Conservation (phyloP, 2,797 vertebrate species). For the Fistularia commersonii region DNA sequence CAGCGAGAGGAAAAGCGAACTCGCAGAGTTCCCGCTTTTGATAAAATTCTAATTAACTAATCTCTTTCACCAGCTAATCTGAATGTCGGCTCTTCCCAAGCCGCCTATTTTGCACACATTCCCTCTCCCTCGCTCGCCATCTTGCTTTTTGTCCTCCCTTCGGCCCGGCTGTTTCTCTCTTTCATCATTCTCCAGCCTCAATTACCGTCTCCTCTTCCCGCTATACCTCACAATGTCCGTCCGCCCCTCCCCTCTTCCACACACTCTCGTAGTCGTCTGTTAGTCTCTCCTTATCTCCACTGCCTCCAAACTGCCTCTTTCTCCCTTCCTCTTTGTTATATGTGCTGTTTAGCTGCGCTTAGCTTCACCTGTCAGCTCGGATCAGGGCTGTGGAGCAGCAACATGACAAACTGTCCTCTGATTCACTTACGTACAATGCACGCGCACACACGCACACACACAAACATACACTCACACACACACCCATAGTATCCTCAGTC, state of each 20-base stretch:
- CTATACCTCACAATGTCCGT: not conserved
- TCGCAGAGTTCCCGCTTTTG: conserved; percentile 37
- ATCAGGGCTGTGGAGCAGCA: conserved; percentile 71
- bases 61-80: conserved; percentile 50
- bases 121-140: conserved; percentile 4
- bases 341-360: conserved; percentile 73
- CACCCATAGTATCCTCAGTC: conserved; percentile 46
- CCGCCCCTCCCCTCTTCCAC: not conserved
- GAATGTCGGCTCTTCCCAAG: conserved; percentile 19
- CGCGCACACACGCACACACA: conserved; percentile 13
- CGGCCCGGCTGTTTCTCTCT: conserved; percentile 26
- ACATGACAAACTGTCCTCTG: conserved; percentile 76
- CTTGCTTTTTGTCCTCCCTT: conserved; percentile 6
- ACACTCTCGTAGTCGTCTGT: not conserved
- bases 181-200: conserved; percentile 29
- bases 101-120: conserved; percentile 23
- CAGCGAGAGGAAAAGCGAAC: conserved; percentile 42
- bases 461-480: conserved; percentile 11
- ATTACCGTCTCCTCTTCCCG: not conserved
- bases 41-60: conserved; percentile 61
- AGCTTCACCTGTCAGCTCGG: conserved; percentile 78
- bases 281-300: conserved; percentile 2
- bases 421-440: conserved; percentile 58
- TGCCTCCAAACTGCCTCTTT: conserved; percentile 1
- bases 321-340: conserved; percentile 44